phyloP scores from a whole-genome alignment of 2,113 vertebrate genomes.

The Perca schrenkii region DNA sequence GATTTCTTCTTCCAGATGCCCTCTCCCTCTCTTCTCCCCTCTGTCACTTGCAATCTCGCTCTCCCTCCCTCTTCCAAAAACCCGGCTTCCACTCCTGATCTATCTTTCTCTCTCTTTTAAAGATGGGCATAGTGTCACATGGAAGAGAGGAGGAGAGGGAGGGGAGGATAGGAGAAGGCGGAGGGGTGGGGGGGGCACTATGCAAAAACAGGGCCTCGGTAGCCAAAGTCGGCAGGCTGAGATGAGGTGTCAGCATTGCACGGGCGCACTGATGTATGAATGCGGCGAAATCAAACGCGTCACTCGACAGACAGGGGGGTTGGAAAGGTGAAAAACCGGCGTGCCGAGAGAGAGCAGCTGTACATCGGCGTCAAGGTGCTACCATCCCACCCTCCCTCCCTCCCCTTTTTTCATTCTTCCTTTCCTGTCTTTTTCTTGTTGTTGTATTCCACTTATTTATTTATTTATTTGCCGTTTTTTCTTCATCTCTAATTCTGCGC shows the following conservation, averaged over 20 bases:
- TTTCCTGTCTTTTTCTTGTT: conserved; percentile 55
- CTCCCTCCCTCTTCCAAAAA: conserved; percentile 40
- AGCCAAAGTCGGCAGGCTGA: conserved; percentile 98
- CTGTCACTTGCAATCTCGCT: conserved; percentile 70
- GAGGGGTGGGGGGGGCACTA: conserved; percentile 85
- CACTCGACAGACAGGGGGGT: conserved; percentile 93
- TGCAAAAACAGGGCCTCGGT: conserved; percentile 99
- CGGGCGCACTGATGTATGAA: conserved; percentile 99
- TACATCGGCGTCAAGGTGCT: conserved; percentile 98
- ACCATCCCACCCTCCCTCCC: conserved; percentile 71
- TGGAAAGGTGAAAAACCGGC: conserved; percentile 96
- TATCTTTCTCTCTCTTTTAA: conserved; percentile 87
- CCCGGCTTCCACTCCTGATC: conserved; percentile 68
- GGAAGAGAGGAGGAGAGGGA: conserved; percentile 63
- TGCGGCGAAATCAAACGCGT: conserved; percentile 98
- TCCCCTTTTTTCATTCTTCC: conserved; percentile 77
- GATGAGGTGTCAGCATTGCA: conserved; percentile 99
- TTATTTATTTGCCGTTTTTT: conserved; percentile 70
- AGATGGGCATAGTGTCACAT: conserved; percentile 92
- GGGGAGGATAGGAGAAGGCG: conserved; percentile 15
- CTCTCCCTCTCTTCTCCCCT: conserved; percentile 51
- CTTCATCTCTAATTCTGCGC: conserved; percentile 61
- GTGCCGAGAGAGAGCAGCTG: conserved; percentile 96
- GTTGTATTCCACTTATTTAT: conserved; percentile 62
- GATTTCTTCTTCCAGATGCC: conserved; percentile 60